Percentiles rank a stretch among this genome's conserved stretches.
These are phyloP conservation scores for Heliconius nattereri DNA, from an alignment of 1,140 invertebrate species.

Conservation along the genomic window DNA sequence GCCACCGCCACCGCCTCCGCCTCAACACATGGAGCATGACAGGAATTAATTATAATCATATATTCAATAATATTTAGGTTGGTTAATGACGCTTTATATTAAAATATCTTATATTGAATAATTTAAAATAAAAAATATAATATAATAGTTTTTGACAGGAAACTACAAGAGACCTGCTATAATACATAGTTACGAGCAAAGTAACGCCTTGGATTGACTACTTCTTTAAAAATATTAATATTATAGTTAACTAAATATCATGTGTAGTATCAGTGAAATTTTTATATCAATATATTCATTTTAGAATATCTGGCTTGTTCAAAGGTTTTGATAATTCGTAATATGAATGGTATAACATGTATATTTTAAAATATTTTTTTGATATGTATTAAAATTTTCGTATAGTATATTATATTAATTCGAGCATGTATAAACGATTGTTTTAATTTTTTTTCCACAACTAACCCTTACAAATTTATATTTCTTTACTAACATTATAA, in stretches of 20 bases:
- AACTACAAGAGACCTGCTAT: background rate
- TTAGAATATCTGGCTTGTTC: conserved; percentile 70
- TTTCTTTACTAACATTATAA: too few species aligned
- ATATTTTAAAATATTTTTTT: conserved; percentile 69
- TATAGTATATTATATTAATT: conserved; percentile 61
- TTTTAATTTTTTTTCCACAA: conserved; percentile 33
- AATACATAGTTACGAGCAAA: background rate
- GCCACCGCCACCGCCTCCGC: conserved; percentile 56
- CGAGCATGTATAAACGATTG: conserved; percentile 22
- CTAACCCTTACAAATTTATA: background rate
- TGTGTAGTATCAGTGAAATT: conserved; percentile 4
- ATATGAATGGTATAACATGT: conserved; percentile 69
- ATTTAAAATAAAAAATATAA: background rate
- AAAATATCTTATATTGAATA: background rate
- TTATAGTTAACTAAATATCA: background rate
- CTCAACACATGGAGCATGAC: conserved; percentile 68
- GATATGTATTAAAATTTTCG: conserved; percentile 74
- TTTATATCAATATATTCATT: conserved; percentile 58
- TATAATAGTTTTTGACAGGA: background rate
- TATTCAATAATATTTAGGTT: conserved; percentile 1
- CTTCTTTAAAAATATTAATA: conserved; percentile 2
- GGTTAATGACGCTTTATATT: background rate
- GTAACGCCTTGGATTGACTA: background rate
- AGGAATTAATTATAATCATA: conserved; percentile 28
- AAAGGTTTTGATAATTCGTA: conserved; percentile 71